A percentile compares a stretch with the other conserved stretches of the same genome.
Conservation (phyloP, 2,888 invertebrate species). For the Gymnocheta viridis region DNA sequence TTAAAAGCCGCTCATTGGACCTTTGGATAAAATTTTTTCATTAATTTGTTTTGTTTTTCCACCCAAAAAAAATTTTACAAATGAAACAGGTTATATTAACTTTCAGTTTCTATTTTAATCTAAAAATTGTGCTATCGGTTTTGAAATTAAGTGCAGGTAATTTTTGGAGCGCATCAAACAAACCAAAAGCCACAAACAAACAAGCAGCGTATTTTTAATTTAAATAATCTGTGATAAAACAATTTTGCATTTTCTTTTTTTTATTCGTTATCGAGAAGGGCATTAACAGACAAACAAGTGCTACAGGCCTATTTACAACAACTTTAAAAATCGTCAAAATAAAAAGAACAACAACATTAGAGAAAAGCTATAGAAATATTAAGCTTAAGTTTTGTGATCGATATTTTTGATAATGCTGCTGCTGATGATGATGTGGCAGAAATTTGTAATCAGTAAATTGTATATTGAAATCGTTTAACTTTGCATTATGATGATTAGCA, state of each 20-base stretch:
- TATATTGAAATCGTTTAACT: no score
- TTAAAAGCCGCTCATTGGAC: not conserved
- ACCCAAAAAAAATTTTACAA: not conserved
- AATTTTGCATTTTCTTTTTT: not conserved
- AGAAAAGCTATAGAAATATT: not conserved
- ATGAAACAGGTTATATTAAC: constrained; percentile 62
- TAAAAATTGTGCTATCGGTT: constrained; percentile 34
- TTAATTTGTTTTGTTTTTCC: constrained; percentile 15
- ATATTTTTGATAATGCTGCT: not conserved
- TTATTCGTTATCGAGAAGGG: not conserved
- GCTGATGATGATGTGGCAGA: constrained; percentile 3
- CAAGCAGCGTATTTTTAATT: not conserved
- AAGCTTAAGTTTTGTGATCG: constrained; percentile 13
- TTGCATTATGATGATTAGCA: no score
- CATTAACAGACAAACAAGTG: constrained; percentile 62
- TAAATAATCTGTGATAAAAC: constrained; percentile 49
- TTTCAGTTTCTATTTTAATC: constrained; percentile 65
- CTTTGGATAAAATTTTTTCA: not conserved
- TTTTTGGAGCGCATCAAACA: constrained; percentile 27
- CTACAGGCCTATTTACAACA: constrained; percentile 43
- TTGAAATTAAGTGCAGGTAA: constrained; percentile 9
- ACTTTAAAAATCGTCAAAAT: not conserved
- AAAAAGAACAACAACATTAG: not conserved
- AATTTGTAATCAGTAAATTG: constrained; percentile 29
- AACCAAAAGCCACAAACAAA: constrained; percentile 31